Percentiles rank a stretch among this genome's conserved stretches.
These are phyloP conservation scores for Lerema accius DNA, from an alignment of 1,140 invertebrate species.

Conservation along the genomic window DNA sequence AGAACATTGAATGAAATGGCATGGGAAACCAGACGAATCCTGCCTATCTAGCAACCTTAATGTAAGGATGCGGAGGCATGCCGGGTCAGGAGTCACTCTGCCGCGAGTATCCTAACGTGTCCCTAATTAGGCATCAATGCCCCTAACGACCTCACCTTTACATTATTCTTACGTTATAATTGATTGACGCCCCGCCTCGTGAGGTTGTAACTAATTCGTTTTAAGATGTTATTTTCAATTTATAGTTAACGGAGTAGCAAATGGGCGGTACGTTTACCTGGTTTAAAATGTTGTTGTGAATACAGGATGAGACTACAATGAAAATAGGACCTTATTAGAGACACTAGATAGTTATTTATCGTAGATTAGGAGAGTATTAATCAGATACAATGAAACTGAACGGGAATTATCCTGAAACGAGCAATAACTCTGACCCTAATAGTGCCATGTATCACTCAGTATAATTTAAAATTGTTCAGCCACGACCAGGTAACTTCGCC, in stretches of 20 bases:
- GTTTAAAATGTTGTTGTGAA: not conserved
- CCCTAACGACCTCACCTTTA: constrained; percentile 18
- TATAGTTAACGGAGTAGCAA: not conserved
- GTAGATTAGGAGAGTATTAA: too few relatives aligned
- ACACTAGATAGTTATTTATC: too few relatives aligned
- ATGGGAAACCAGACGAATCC: too few relatives aligned
- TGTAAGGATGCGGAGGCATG: constrained; percentile 1
- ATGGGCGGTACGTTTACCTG: not conserved
- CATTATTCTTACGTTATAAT: constrained; percentile 26
- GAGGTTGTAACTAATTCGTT: not conserved
- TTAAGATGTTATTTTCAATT: not conserved
- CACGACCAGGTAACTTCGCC: too few relatives aligned
- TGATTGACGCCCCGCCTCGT: constrained; percentile 6
- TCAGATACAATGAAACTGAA: too few relatives aligned
- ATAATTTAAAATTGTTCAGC: too few relatives aligned
- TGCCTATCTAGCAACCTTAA: too few relatives aligned
- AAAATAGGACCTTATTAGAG: not conserved
- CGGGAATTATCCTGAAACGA: too few relatives aligned
- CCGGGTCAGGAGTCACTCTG: constrained; percentile 19
- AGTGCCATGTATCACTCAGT: too few relatives aligned
- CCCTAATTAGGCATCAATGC: constrained; percentile 21
- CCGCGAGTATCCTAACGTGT: not conserved
- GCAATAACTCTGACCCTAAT: too few relatives aligned
- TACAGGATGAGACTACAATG: not conserved
- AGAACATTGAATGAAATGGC: too few relatives aligned